These are phyloP conservation scores for Cyclina sinensis DNA, from an alignment of 1,140 invertebrate genomes.

Conservation along the genomic window DNA sequence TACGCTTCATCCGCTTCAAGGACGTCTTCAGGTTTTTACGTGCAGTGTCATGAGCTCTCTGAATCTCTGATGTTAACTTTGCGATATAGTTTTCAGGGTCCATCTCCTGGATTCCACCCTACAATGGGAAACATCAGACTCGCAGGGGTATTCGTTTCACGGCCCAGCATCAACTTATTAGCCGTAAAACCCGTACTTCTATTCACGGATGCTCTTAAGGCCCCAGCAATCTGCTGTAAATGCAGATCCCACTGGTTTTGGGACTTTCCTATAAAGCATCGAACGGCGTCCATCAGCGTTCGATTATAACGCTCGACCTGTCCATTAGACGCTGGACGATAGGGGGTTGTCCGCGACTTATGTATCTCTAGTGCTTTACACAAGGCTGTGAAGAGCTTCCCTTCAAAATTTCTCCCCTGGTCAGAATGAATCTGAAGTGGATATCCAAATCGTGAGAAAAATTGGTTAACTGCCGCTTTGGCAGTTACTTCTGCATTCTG, in stretches of 20 bases:
- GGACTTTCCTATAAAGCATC: constrained; percentile 43
- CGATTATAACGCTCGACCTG: too few relatives aligned
- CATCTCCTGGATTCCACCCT: not conserved
- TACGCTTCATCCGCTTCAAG: constrained; percentile 60
- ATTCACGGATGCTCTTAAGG: too few relatives aligned
- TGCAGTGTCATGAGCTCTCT: constrained; percentile 56
- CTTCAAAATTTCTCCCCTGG: constrained; percentile 69
- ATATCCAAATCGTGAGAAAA: constrained; percentile 66
- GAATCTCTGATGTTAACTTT: constrained; percentile 13
- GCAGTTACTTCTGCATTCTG: constrained; percentile 65
- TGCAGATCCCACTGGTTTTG: too few relatives aligned
- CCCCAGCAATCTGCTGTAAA: constrained; percentile 3
- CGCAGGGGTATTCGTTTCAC: constrained; percentile 1
- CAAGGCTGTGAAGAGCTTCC: constrained; percentile 13
- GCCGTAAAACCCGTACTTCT: constrained; percentile 17
- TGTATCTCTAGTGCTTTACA: too few relatives aligned
- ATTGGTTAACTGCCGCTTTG: constrained; percentile 56
- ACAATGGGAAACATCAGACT: constrained; percentile 7
- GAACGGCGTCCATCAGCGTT: too few relatives aligned
- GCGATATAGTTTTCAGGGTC: constrained; percentile 30
- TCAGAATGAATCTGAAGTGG: too few relatives aligned
- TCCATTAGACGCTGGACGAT: constrained; percentile 74
- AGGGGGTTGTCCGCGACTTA: constrained; percentile 72
- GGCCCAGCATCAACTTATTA: constrained; percentile 37
- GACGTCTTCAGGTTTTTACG: constrained; percentile 43